Percentiles rank a stretch among this genome's conserved stretches.
These are phyloP conservation scores for Sinocyclocheilus anshuiensis DNA, from an alignment of 2,113 vertebrate genomes.

Conservation along the genomic window DNA sequence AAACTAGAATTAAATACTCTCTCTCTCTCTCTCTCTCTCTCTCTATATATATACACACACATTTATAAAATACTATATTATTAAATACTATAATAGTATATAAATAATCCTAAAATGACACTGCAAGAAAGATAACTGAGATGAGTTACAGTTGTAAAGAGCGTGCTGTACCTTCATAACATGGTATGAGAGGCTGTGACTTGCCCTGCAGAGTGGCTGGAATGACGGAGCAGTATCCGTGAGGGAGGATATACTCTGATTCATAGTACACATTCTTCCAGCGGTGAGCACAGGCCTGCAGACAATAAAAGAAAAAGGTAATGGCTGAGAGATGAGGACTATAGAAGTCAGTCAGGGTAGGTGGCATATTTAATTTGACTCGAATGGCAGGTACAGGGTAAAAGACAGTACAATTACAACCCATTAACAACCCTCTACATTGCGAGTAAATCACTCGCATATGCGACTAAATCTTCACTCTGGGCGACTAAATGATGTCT, in stretches of 20 bases:
- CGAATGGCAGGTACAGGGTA: too few species aligned
- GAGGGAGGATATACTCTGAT: slow-evolving; percentile 89
- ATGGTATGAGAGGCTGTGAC: slow-evolving; percentile 85
- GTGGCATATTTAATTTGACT: background rate
- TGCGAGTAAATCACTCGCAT: too few species aligned
- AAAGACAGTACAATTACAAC: too few species aligned
- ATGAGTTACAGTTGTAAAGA: background rate
- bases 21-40: too few species aligned
- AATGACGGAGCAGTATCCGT: slow-evolving; percentile 94
- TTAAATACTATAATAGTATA: background rate
- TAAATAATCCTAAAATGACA: background rate
- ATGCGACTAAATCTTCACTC: too few species aligned
- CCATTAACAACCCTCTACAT: too few species aligned
- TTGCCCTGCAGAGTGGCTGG: slow-evolving; percentile 84
- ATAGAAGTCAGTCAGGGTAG: background rate
- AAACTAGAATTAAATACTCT: too few species aligned
- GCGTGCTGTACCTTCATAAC: slow-evolving; percentile 89
- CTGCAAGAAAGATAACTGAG: too few species aligned
- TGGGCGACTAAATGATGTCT: too few species aligned
- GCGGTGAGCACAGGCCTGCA: slow-evolving; percentile 93
- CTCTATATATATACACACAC: too few species aligned
- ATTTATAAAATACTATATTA: too few species aligned
- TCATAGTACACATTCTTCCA: slow-evolving; percentile 98
- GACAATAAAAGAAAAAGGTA: slow-evolving; percentile 14
- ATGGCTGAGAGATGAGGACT: background rate